A percentile compares a stretch with the other conserved stretches of the same genome.
These are phyloP conservation scores for Baccha elongata DNA, from an alignment of 2,888 invertebrate species.

Conservation along the genomic window DNA sequence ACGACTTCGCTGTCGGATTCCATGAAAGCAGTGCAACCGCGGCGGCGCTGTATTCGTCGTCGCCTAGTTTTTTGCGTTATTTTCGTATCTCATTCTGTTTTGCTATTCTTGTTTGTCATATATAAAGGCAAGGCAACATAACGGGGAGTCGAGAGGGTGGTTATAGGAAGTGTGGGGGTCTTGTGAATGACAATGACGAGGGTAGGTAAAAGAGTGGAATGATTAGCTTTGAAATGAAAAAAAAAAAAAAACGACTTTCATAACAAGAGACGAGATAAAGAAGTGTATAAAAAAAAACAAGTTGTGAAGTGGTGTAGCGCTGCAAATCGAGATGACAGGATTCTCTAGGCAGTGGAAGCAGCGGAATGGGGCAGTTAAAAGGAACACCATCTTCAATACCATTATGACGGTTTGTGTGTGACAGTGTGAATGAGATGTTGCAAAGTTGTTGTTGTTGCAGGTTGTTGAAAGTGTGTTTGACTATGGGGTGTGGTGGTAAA, in stretches of 20 bases:
- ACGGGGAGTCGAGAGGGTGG: neutral
- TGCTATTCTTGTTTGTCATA: slow-evolving; percentile 25
- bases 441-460: neutral
- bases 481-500: slow-evolving; percentile 48
- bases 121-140: slow-evolving; percentile 12
- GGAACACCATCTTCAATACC: neutral
- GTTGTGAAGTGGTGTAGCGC: slow-evolving; percentile 41
- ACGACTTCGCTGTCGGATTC: slow-evolving; percentile 24
- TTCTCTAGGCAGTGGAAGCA: neutral
- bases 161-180: neutral
- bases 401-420: slow-evolving; percentile 3
- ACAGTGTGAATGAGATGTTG: slow-evolving; percentile 25
- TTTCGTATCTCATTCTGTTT: slow-evolving; percentile 32
- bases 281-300: slow-evolving; percentile 36
- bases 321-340: slow-evolving; percentile 27
- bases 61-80: slow-evolving; percentile 29
- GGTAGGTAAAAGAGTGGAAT: neutral
- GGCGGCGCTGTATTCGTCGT: slow-evolving; percentile 14
- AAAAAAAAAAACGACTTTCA: slow-evolving; percentile 35
- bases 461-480: slow-evolving; percentile 31
- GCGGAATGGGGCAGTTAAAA: neutral
- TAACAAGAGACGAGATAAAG: slow-evolving; percentile 30
- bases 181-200: neutral
- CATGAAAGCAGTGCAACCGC: slow-evolving; percentile 17
- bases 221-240: slow-evolving; percentile 10